Percentiles rank a stretch among this genome's conserved stretches.
Conservation (phyloP, 1,140 invertebrate species). For the Lucilia cuprina region DNA sequence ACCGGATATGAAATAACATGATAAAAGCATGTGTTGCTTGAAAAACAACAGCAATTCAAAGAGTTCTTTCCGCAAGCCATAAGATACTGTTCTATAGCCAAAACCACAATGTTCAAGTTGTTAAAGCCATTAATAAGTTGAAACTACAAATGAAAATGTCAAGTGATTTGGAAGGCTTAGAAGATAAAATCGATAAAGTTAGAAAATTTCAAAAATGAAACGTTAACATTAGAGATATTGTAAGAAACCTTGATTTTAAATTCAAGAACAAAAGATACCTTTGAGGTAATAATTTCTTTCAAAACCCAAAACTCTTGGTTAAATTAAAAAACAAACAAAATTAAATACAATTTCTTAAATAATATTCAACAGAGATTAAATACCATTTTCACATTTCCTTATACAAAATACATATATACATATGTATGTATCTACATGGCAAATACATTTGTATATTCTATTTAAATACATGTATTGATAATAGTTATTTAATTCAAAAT, state of each 20-base stretch:
- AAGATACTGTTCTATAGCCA: background rate
- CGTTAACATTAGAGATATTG: too few species aligned
- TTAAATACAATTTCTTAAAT: too few species aligned
- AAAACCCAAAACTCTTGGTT: too few species aligned
- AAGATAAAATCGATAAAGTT: too few species aligned
- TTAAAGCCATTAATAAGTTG: background rate
- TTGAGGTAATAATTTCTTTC: too few species aligned
- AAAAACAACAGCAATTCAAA: background rate
- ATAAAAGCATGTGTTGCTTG: background rate
- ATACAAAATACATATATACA: background rate
- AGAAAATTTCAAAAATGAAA: too few species aligned
- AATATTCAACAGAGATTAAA: too few species aligned
- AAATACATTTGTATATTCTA: background rate
- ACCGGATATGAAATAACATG: slow-evolving; percentile 1
- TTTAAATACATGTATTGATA: background rate
- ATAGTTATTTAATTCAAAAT: slow-evolving; percentile 49
- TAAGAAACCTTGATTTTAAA: too few species aligned
- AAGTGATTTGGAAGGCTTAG: background rate
- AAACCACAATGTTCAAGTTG: slow-evolving; percentile 5
- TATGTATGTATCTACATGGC: background rate
- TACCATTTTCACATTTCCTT: background rate
- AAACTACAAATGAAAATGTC: background rate
- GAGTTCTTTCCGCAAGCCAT: background rate
- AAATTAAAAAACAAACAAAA: too few species aligned
- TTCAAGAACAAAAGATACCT: too few species aligned